Conservation (phyloP, 2,888 invertebrate species). For the Orgyia antiqua region DNA sequence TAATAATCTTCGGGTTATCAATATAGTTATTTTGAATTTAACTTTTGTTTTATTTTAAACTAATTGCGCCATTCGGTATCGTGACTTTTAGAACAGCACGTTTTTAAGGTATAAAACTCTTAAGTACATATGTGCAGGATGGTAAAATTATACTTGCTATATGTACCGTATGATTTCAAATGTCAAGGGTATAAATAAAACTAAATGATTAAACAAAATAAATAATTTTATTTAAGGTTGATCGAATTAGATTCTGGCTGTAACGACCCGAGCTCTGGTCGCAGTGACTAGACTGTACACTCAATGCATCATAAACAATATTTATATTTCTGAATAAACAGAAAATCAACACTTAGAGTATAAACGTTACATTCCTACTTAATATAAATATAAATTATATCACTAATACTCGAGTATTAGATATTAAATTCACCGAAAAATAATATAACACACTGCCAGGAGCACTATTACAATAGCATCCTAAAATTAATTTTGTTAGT, state of each 20-base stretch:
- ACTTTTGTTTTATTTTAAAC: conserved; percentile 5
- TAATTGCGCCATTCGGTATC: too few relatives aligned
- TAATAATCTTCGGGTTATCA: conserved; percentile 70
- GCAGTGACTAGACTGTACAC: conserved; percentile 75
- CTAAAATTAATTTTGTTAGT: conserved; percentile 70
- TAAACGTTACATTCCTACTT: conserved; percentile 71
- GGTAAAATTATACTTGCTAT: too few relatives aligned
- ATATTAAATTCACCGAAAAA: conserved; percentile 72
- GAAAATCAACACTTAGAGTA: conserved; percentile 71
- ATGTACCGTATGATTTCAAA: too few relatives aligned
- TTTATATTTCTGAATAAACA: conserved; percentile 65
- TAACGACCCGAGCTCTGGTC: conserved; percentile 70
- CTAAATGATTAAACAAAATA: conserved; percentile 61
- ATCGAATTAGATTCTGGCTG: conserved; percentile 57
- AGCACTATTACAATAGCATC: conserved; percentile 58
- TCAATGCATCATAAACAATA: conserved; percentile 71
- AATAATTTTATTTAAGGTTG: conserved; percentile 70
- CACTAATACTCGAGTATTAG: conserved; percentile 78
- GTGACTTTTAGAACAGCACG: too few relatives aligned
- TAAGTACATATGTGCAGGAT: too few relatives aligned
- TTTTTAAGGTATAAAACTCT: too few relatives aligned
- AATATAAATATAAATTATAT: conserved; percentile 69
- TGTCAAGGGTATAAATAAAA: conserved; percentile 45
- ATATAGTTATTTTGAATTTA: conserved; percentile 74
- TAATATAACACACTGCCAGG: conserved; percentile 65